phyloP scores from a whole-genome alignment of 2,113 vertebrate species.

The Gymnogyps californianus region DNA sequence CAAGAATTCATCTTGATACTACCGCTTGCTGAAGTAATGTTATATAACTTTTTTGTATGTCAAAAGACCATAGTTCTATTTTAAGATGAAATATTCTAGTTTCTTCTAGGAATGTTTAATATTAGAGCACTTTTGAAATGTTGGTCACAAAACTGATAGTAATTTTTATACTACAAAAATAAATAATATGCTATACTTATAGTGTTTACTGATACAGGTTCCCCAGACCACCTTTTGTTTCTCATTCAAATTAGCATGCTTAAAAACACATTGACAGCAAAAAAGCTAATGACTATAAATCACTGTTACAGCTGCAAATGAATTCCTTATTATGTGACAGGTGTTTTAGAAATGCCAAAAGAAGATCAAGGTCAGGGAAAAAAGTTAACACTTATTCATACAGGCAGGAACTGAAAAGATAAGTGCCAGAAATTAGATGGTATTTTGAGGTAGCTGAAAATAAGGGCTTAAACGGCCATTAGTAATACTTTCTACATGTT shows the following conservation, averaged over 20 bases:
- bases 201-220: not conserved
- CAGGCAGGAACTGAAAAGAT: not conserved
- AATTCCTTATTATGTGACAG: not conserved
- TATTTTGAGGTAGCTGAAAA: constrained; percentile 18
- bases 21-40: not conserved
- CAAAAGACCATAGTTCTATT: not conserved
- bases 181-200: not conserved
- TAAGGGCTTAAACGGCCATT: not conserved
- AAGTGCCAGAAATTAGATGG: not conserved
- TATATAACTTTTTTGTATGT: not conserved
- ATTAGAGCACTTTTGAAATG: not conserved
- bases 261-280: not conserved
- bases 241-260: not conserved
- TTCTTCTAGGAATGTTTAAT: not conserved
- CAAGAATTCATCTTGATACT: not conserved
- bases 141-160: not conserved
- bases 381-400: not conserved
- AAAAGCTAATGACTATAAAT: not conserved
- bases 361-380: not conserved
- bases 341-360: not conserved
- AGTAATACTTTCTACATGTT: not conserved
- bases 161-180: not conserved
- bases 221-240: not conserved
- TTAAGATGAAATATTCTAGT: not conserved
- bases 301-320: not conserved